Percentiles rank a stretch among this genome's conserved stretches.
These are phyloP conservation scores for Donacobius atricapilla DNA, from an alignment of 2,113 vertebrate genomes.

Conservation along the genomic window DNA sequence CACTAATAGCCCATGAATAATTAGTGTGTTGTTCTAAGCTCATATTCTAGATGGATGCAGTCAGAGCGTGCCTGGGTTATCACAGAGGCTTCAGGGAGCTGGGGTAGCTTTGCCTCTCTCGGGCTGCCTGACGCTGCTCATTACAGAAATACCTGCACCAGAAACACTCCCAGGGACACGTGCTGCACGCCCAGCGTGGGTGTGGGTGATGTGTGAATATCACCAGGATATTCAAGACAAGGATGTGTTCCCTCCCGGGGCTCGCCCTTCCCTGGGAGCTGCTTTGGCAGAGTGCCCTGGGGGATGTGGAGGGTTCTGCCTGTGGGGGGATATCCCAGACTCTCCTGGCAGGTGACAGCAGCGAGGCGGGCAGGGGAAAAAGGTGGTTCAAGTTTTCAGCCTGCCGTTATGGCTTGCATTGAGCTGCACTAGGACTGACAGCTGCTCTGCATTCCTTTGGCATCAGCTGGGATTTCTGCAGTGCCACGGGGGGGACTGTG, in stretches of 20 bases:
- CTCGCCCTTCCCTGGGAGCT: background rate
- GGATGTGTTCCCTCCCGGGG: no score
- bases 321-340: background rate
- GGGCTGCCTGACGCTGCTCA: background rate
- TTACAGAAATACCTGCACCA: background rate
- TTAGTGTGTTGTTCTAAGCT: background rate
- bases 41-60: background rate
- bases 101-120: background rate
- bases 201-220: accelerated
- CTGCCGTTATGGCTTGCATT: background rate
- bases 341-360: background rate
- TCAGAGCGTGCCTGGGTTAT: background rate
- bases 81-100: background rate
- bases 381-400: background rate
- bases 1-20: background rate
- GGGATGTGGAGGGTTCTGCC: background rate
- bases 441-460: background rate
- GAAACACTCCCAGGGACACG: accelerated
- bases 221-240: no score
- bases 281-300: background rate
- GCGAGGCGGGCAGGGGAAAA: background rate
- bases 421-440: background rate
- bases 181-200: accelerated
- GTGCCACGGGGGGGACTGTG: background rate
- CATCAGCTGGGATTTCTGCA: background rate